Conservation (phyloP, 2,113 vertebrate species). For the Leucoraja erinaceus region DNA sequence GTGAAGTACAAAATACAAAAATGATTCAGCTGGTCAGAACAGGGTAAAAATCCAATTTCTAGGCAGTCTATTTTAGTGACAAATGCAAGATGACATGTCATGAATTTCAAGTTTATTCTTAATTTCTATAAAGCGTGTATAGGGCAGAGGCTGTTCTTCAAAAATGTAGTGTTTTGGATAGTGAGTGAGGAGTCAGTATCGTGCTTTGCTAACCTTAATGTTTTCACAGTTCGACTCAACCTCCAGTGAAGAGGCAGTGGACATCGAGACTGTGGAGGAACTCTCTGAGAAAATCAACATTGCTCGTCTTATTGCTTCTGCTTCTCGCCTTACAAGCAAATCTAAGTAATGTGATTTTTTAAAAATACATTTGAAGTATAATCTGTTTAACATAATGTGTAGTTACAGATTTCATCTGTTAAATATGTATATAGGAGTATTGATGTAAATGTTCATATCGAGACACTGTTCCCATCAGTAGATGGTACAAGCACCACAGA, state of each 20-base stretch:
- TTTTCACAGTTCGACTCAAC: constrained; percentile 41
- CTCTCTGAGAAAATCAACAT: constrained; percentile 61
- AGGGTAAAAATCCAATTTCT: too few species aligned
- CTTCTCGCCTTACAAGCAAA: constrained; percentile 49
- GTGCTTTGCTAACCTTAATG: too few species aligned
- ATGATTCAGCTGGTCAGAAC: too few species aligned
- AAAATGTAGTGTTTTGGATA: neutral
- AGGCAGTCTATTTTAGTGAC: neutral
- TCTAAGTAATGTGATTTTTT: constrained; percentile 39
- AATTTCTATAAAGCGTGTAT: neutral
- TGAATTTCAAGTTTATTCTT: constrained; percentile 2
- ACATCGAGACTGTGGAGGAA: constrained; percentile 78
- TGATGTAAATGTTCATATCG: neutral
- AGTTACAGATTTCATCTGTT: neutral
- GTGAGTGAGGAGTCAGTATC: neutral
- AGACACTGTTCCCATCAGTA: too few species aligned
- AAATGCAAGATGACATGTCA: neutral
- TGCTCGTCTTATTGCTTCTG: constrained; percentile 54
- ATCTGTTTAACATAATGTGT: neutral
- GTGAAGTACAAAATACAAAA: too few species aligned
- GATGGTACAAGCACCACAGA: too few species aligned
- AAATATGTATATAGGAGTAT: neutral
- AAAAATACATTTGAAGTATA: too few species aligned
- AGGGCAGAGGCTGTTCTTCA: neutral
- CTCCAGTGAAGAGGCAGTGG: constrained; percentile 65